Evolutionary conservation across 1,140 invertebrate species (phyloP).

Genomic region (Caenorhabditis tropicalis): DNA sequence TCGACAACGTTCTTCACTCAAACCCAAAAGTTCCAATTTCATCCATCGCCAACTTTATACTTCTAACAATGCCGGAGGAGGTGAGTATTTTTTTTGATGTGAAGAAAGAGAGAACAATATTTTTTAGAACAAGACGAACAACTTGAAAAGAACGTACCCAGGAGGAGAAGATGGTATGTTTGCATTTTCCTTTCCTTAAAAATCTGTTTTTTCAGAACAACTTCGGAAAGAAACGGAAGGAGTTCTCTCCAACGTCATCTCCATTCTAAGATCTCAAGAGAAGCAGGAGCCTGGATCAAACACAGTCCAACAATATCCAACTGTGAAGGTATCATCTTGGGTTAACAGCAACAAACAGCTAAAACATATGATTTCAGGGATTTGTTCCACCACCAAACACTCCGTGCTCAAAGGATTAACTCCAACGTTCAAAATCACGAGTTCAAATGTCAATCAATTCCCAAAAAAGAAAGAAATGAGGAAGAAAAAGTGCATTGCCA

Average conservation of each 20-base stretch:
- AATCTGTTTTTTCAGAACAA: background rate
- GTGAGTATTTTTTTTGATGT: background rate
- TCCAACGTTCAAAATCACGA: too few species aligned
- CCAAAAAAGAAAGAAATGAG: background rate
- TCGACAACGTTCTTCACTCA: background rate
- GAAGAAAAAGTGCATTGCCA: background rate
- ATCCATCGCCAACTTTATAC: background rate
- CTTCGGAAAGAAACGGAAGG: background rate
- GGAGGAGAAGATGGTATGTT: background rate
- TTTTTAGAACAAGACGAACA: background rate
- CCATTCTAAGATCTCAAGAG: background rate
- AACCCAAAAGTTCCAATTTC: background rate
- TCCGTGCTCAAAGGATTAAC: background rate
- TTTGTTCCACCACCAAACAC: constrained; percentile 32
- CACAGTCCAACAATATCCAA: background rate
- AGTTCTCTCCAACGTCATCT: background rate
- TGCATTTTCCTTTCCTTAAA: background rate
- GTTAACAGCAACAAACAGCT: background rate
- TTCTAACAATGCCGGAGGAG: background rate
- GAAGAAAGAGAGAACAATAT: too few species aligned
- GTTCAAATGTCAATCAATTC: background rate
- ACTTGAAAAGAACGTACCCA: constrained; percentile 27
- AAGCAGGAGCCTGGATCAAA: background rate
- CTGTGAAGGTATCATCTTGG: background rate
- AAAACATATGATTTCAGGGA: background rate